A percentile compares a stretch with the other conserved stretches of the same genome.
Evolutionary conservation across 2,797 vertebrate genomes (phyloP).

Genomic region (Sardinella longiceps): DNA sequence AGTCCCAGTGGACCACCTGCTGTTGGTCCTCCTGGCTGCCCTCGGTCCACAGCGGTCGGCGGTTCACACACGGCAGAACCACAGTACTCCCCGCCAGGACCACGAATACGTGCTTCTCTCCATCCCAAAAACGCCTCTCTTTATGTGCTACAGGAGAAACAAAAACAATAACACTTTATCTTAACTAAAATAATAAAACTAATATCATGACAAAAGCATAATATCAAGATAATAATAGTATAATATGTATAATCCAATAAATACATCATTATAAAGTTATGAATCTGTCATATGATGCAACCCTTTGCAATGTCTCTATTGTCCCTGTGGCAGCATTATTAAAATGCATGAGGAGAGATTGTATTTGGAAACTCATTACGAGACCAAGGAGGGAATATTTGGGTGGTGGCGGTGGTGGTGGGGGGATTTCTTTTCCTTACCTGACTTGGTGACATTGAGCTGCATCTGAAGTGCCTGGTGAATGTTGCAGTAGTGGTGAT

Average conservation of each 20-base stretch:
- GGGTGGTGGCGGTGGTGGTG: neutral
- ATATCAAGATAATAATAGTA: neutral
- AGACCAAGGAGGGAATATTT: neutral
- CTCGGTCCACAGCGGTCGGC: constrained; percentile 85
- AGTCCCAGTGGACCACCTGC: constrained; percentile 97
- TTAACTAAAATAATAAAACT: neutral
- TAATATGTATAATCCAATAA: neutral
- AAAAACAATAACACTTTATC: neutral
- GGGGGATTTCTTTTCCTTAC: constrained; percentile 68
- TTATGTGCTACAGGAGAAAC: constrained; percentile 71
- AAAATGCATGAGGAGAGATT: neutral
- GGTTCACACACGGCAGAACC: constrained; percentile 87
- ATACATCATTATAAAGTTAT: neutral
- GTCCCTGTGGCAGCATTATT: neutral
- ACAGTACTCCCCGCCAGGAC: constrained; percentile 80
- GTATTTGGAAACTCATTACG: neutral
- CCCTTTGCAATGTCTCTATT: neutral
- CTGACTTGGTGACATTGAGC: constrained; percentile 82
- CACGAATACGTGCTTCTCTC: constrained; percentile 84
- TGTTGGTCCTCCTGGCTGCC: constrained; percentile 88
- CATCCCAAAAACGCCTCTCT: constrained; percentile 83
- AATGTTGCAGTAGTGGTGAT: constrained; percentile 95
- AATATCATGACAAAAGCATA: neutral
- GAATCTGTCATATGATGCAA: constrained; percentile 1
- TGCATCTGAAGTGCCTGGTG: constrained; percentile 86